phyloP scores from a whole-genome alignment of 2,797 vertebrate genomes.

The Tokudaia muenninki region DNA sequence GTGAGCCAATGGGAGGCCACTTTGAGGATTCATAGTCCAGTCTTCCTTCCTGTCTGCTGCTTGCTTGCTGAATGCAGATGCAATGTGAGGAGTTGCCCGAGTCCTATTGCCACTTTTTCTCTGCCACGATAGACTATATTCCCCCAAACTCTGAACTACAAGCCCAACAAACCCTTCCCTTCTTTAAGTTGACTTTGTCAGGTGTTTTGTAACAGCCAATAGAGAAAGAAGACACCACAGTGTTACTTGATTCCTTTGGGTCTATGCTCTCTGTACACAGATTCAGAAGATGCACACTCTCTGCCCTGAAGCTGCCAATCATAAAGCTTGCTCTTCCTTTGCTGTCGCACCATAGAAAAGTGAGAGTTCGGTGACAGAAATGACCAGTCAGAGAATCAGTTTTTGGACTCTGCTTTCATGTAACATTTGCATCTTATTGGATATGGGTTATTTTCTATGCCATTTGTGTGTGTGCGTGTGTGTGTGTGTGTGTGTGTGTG shows the following conservation, averaged over 20 bases:
- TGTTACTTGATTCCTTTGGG: neutral
- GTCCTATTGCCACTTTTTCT: too few species aligned
- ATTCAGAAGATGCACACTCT: constrained; percentile 73
- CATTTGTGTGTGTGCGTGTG: neutral
- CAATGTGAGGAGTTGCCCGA: too few species aligned
- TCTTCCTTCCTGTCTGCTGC: neutral
- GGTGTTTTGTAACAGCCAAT: too few species aligned
- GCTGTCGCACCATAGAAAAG: constrained; percentile 33
- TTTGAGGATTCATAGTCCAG: neutral
- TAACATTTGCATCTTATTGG: neutral
- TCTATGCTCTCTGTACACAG: neutral
- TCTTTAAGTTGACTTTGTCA: neutral
- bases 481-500: neutral
- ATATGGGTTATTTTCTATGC: neutral
- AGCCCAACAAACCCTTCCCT: neutral
- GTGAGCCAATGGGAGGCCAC: neutral
- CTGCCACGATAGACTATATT: too few species aligned
- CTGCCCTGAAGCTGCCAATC: neutral
- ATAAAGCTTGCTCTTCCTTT: neutral
- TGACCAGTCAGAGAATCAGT: constrained; percentile 25
- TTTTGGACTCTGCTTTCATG: constrained; percentile 27
- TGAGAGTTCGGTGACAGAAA: constrained; percentile 68
- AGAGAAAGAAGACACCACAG: neutral
- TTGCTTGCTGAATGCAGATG: neutral
- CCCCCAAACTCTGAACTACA: neutral